Base-by-base conservation (phyloP, 2,888 invertebrate species). In the Dicyrtomina minuta region DNA sequence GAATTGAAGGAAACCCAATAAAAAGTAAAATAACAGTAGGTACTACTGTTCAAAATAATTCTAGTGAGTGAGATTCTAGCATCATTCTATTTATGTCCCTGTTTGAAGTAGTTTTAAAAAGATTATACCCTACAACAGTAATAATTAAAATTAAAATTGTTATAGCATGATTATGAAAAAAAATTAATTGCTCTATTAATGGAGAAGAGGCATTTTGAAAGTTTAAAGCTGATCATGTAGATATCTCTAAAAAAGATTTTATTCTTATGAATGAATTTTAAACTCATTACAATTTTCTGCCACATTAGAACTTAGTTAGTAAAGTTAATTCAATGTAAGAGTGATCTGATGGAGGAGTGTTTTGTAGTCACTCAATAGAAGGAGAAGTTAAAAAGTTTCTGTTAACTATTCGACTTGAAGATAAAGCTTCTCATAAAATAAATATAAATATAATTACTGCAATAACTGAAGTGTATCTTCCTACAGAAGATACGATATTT, bases 401-500 rank as follows among this genome's bases (percentile, higher is more conserved):
- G 81, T 86, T 80, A 74, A 83, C 80, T 81, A 84, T 82, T 79
- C 33, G 33, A 85, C 80, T 26, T 8, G 27, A 41, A 10, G 27
- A 27, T 81, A 88, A 81, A 62, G 85, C 85, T 84, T 88, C 87
- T 86, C 85, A 87, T 78, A 88, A 82, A 83, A 86, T 86, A 81
- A n/a, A 84, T 84, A 88, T 82, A 79, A 89, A 85, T 73, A 86
- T 81, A 81, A 88, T 80, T 78, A 87, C 83, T 73, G 85, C 84
- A 79, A 87, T 78, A 74, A 87, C 79, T 1, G 88, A 88, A 79
- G 88, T 86, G 78, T 86, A 82, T 39, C 87, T 87, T n/a, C 89
- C 89, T 80, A 88, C 83, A 6, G 88, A 87, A 33, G 88, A 89
- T 71, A 89, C 79, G 75, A 87, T 80, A 85, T 90, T 90, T 88